Conservation (phyloP, 2,888 invertebrate species). For the Perdita meconis region DNA sequence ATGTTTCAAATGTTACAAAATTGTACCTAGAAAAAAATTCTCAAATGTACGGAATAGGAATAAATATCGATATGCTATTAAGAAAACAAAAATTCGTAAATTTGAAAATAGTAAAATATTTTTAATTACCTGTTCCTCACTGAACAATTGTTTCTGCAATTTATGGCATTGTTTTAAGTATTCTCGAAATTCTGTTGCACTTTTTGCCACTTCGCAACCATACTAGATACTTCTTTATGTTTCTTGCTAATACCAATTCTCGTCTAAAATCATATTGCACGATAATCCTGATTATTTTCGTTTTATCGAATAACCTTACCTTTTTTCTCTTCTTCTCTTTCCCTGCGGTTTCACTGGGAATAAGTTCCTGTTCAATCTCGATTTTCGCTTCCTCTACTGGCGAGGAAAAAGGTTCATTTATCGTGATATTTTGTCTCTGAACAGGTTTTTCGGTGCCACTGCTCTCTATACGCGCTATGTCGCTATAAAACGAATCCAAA, state of each 20-base stretch:
- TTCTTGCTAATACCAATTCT: slow-evolving; percentile 88
- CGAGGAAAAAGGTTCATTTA: slow-evolving; percentile 18
- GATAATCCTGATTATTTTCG: not conserved
- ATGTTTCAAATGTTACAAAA: slow-evolving; percentile 17
- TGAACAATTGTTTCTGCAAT: not conserved
- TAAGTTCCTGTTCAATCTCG: slow-evolving; percentile 49
- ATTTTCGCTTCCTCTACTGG: slow-evolving; percentile 50
- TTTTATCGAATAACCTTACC: slow-evolving; percentile 38
- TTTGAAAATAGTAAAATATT: not conserved
- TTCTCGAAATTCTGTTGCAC: slow-evolving; percentile 86
- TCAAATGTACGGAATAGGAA: no score
- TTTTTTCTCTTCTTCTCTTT: slow-evolving; percentile 65
- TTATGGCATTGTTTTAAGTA: slow-evolving; percentile 44
- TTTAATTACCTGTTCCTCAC: slow-evolving; percentile 2
- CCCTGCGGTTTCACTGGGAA: slow-evolving; percentile 14
- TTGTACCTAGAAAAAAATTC: slow-evolving; percentile 28
- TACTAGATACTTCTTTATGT: slow-evolving; percentile 88
- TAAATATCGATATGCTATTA: no score
- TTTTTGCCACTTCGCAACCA: slow-evolving; percentile 90
- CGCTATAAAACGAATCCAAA: slow-evolving; percentile 87
- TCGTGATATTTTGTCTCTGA: slow-evolving; percentile 43
- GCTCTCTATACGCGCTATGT: slow-evolving; percentile 86
- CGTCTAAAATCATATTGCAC: slow-evolving; percentile 82
- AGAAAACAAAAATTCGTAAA: not conserved
- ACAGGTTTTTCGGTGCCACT: slow-evolving; percentile 57